phyloP scores from a whole-genome alignment of 2,888 invertebrate species.

The Seira sanloemensis region DNA sequence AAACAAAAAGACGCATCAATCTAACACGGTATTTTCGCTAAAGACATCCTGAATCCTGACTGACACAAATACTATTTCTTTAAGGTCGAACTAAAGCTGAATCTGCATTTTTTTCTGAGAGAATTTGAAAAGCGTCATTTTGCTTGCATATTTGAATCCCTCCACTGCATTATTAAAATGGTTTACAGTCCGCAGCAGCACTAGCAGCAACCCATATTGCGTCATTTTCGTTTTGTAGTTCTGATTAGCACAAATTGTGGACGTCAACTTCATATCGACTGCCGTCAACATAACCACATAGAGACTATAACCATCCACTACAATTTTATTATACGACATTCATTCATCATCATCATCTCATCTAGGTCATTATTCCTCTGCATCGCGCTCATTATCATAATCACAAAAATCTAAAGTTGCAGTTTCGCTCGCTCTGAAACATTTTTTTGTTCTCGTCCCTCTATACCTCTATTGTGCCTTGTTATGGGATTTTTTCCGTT shows the following conservation, averaged over 20 bases:
- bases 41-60: not conserved
- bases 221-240: too few species aligned
- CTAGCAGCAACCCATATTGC: too few species aligned
- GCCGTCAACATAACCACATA: too few species aligned
- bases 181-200: too few species aligned
- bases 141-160: too few species aligned
- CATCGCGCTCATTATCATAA: conserved; percentile 44
- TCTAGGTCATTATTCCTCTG: conserved; percentile 17
- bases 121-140: too few species aligned
- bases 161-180: too few species aligned
- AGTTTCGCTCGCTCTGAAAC: not conserved
- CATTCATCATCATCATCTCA: conserved; percentile 12
- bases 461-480: not conserved
- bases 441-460: not conserved
- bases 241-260: too few species aligned
- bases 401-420: not conserved
- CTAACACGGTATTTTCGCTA: not conserved
- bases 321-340: not conserved
- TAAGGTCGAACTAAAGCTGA: not conserved
- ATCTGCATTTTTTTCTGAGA: too few species aligned
- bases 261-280: too few species aligned
- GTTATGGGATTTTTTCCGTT: not conserved
- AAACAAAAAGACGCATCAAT: not conserved
- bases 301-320: too few species aligned
- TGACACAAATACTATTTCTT: not conserved